Evolutionary conservation across 2,888 invertebrate genomes (phyloP).

Genomic region (Lydus trimaculatus): DNA sequence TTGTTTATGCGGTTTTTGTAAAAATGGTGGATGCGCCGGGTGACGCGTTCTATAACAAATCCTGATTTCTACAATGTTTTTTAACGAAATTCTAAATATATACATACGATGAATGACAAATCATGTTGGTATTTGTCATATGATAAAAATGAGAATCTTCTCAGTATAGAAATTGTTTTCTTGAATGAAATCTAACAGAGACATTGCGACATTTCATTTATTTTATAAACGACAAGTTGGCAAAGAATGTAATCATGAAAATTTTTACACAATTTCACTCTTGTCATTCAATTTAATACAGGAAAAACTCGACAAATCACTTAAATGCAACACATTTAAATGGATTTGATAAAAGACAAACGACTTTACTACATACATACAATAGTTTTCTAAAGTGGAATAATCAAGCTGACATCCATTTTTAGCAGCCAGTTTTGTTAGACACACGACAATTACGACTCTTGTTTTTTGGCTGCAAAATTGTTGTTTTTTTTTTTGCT

Average conservation of each 20-base stretch:
- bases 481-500: too few species aligned
- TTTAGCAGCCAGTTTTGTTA: too few species aligned
- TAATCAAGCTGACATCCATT: too few species aligned
- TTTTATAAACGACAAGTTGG: not conserved
- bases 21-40: not conserved
- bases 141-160: not conserved
- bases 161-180: not conserved
- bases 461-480: too few species aligned
- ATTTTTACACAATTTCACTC: not conserved
- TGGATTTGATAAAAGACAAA: constrained; percentile 5
- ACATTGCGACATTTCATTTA: not conserved
- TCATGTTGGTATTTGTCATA: not conserved
- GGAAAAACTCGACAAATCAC: not conserved
- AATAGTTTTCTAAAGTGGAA: not conserved
- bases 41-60: not conserved
- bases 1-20: too few species aligned
- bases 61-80: not conserved
- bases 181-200: not conserved
- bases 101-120: not conserved
- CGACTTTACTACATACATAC: not conserved
- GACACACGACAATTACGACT: not conserved
- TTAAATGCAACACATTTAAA: not conserved
- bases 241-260: not conserved
- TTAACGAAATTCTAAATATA: not conserved
- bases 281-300: not conserved